These are phyloP conservation scores for Helicoverpa assulta DNA, from an alignment of 2,888 invertebrate genomes.

Conservation along the genomic window DNA sequence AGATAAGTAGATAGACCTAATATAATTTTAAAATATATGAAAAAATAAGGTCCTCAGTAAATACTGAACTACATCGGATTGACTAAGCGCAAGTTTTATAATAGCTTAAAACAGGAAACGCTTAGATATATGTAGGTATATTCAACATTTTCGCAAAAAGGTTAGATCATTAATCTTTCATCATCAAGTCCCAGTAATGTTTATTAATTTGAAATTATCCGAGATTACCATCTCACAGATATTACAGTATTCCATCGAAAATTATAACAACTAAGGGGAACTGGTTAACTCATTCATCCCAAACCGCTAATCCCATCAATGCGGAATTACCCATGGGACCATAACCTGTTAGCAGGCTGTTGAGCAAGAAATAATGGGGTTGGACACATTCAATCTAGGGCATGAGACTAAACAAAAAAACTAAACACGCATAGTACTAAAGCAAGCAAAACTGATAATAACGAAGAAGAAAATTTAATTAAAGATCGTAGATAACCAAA, in stretches of 20 bases:
- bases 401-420: conserved; percentile 22
- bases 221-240: conserved; percentile 23
- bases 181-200: no score
- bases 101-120: no score
- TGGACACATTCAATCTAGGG: conserved; percentile 33
- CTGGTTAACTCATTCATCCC: conserved; percentile 44
- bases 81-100: no score
- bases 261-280: conserved; percentile 35
- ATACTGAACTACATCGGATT: no score
- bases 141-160: no score
- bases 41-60: no score
- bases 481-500: background rate
- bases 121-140: no score
- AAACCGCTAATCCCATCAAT: conserved; percentile 59
- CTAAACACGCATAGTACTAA: background rate
- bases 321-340: conserved; percentile 56
- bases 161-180: no score
- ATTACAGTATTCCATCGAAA: conserved; percentile 25
- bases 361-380: conserved; percentile 45
- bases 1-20: no score
- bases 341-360: conserved; percentile 44
- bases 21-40: no score
- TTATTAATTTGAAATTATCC: background rate
- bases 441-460: background rate
- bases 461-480: background rate